A percentile compares a stretch with the other conserved stretches of the same genome.
These are phyloP conservation scores for Apostichopus californicus DNA, from an alignment of 35 echinoderm and acorn worm species.

Conservation along the genomic window DNA sequence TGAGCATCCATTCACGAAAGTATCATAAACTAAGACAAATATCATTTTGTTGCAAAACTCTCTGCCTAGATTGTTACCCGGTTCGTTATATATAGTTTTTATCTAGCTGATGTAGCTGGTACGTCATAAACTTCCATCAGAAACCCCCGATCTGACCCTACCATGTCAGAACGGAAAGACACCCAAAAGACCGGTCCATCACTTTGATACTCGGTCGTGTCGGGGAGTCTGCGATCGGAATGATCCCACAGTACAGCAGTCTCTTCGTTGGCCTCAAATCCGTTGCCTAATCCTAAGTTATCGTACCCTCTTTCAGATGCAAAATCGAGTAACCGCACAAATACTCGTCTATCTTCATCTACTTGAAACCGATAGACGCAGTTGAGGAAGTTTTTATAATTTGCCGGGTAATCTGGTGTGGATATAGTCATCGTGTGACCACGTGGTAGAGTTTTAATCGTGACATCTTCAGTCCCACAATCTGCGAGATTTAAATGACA, in stretches of 20 bases:
- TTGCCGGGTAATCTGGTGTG: slow-evolving; percentile 21
- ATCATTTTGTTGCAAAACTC: neutral
- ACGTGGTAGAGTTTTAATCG: neutral
- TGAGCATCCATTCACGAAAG: too few relatives aligned
- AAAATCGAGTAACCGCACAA: slow-evolving; percentile 25
- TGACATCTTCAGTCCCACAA: slow-evolving; percentile 21
- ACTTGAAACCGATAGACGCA: slow-evolving; percentile 45
- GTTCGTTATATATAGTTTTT: too few relatives aligned
- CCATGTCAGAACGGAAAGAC: slow-evolving; percentile 6
- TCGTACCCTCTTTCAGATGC: slow-evolving; percentile 39
- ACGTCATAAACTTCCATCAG: neutral
- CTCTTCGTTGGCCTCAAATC: neutral
- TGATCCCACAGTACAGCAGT: slow-evolving; percentile 20
- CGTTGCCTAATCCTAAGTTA: neutral
- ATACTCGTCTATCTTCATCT: neutral
- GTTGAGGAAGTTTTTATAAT: slow-evolving; percentile 1
- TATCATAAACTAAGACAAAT: too few relatives aligned
- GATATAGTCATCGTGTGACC: slow-evolving; percentile 11
- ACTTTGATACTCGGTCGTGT: neutral
- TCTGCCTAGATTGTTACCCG: neutral
- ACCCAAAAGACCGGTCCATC: neutral
- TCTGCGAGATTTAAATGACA: slow-evolving; percentile 3
- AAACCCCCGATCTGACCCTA: neutral
- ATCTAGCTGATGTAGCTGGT: neutral
- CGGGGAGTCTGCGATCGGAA: neutral